phyloP scores from a whole-genome alignment of 2,797 vertebrate species.

The Typhlichthys subterraneus region DNA sequence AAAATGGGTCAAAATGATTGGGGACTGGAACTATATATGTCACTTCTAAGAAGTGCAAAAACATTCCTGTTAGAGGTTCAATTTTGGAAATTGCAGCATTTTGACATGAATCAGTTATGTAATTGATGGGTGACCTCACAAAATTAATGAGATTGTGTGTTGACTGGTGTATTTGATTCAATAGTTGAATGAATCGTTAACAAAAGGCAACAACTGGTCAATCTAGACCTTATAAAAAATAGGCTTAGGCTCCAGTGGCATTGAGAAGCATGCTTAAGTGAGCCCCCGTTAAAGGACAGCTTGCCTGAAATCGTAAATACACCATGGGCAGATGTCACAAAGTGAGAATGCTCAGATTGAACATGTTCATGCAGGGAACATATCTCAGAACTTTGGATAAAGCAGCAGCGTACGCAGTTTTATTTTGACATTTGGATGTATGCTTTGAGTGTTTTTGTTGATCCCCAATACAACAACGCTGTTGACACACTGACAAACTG shows the following conservation, averaged over 20 bases:
- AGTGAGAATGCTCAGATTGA: conserved; percentile 38
- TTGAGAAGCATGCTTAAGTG: conserved; percentile 31
- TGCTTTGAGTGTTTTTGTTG: conserved; percentile 52
- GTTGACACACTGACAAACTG: conserved; percentile 44
- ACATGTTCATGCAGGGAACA: conserved; percentile 1
- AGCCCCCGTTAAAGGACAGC: conserved; percentile 48
- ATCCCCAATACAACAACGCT: conserved; percentile 49
- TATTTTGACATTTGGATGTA: conserved; percentile 70
- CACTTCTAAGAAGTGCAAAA: conserved; percentile 75
- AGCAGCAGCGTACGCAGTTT: conserved; percentile 59
- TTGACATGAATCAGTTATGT: conserved; percentile 35
- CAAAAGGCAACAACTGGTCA: conserved; percentile 30
- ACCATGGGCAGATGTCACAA: conserved; percentile 48
- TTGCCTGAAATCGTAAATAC: conserved; percentile 42
- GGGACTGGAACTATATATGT: conserved; percentile 48
- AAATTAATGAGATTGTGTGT: conserved; percentile 17
- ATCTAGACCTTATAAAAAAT: conserved; percentile 46
- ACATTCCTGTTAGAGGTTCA: conserved; percentile 65
- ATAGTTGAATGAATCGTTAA: conserved; percentile 30
- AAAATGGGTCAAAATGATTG: conserved; percentile 43
- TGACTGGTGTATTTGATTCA: conserved; percentile 31
- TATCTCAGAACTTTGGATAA: conserved; percentile 32
- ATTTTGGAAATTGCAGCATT: conserved; percentile 51
- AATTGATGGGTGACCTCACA: conserved; percentile 24
- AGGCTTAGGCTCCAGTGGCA: conserved; percentile 41